Conservation (phyloP, 2,113 vertebrate species). For the Pedionomus torquatus region DNA sequence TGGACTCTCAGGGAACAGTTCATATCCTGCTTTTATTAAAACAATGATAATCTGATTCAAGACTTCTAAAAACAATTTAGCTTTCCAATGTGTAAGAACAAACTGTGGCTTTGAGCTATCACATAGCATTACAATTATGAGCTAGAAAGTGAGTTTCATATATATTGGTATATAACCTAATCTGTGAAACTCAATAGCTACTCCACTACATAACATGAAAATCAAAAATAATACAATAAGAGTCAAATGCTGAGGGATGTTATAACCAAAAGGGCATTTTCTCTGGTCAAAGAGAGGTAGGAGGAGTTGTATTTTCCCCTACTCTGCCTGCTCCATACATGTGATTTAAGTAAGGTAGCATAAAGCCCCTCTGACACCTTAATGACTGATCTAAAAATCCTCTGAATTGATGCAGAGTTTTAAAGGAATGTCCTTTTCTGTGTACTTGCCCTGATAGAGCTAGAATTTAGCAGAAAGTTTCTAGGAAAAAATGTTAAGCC, state of each 20-base stretch:
- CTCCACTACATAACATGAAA: neutral
- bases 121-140: neutral
- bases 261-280: neutral
- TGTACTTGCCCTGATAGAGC: neutral
- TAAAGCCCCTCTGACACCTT: neutral
- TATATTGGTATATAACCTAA: neutral
- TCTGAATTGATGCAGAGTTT: neutral
- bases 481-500: neutral
- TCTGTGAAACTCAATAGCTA: neutral
- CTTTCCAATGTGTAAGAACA: neutral
- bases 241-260: neutral
- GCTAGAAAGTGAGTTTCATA: neutral
- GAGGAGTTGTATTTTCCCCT: neutral
- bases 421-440: neutral
- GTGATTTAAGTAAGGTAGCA: neutral
- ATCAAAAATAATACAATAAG: neutral
- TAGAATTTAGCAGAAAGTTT: neutral
- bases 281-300: neutral
- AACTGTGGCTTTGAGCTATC: neutral
- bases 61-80: neutral
- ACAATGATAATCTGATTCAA: neutral
- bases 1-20: neutral
- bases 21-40: neutral
- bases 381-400: neutral
- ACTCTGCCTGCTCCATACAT: neutral